A percentile compares a stretch with the other conserved stretches of the same genome.
These are phyloP conservation scores for Emydocephalus ijimae DNA, from an alignment of 2,113 vertebrate genomes.

Conservation along the genomic window DNA sequence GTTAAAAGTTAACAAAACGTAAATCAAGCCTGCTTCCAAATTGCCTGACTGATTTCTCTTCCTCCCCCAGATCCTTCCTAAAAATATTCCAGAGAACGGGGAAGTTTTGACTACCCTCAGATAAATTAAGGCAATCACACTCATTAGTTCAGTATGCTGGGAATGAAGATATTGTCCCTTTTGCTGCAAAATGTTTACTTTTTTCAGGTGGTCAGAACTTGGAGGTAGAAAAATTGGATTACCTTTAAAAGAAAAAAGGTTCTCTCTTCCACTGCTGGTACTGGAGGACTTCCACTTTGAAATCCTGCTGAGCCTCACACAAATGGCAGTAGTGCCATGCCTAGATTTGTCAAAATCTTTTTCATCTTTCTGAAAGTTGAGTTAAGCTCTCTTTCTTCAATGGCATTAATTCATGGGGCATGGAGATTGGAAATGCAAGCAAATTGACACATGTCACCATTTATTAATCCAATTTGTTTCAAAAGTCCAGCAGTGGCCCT, in stretches of 20 bases:
- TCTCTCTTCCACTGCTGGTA: constrained; percentile 4
- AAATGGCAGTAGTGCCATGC: constrained; percentile 5
- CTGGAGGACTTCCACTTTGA: fast-evolving
- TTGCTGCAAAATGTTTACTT: neutral
- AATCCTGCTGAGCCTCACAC: neutral
- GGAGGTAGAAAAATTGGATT: neutral
- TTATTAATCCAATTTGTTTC: constrained; percentile 70
- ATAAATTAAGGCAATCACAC: neutral
- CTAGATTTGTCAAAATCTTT: constrained; percentile 60
- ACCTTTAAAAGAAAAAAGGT: neutral
- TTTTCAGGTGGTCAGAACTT: neutral
- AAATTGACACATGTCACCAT: constrained; percentile 70
- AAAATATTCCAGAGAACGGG: neutral
- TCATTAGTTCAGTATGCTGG: neutral
- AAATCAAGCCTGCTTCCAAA: neutral
- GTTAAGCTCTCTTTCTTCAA: constrained; percentile 61
- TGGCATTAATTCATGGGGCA: constrained; percentile 64
- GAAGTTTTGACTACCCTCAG: neutral
- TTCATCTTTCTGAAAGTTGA: constrained; percentile 63
- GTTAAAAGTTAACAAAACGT: neutral
- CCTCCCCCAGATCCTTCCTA: neutral
- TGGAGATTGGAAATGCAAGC: constrained; percentile 68
- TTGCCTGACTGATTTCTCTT: neutral
- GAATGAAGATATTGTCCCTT: neutral
- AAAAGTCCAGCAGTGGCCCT: constrained; percentile 64